Base-by-base conservation (phyloP, 2,113 vertebrate species). In the Charina bottae region DNA sequence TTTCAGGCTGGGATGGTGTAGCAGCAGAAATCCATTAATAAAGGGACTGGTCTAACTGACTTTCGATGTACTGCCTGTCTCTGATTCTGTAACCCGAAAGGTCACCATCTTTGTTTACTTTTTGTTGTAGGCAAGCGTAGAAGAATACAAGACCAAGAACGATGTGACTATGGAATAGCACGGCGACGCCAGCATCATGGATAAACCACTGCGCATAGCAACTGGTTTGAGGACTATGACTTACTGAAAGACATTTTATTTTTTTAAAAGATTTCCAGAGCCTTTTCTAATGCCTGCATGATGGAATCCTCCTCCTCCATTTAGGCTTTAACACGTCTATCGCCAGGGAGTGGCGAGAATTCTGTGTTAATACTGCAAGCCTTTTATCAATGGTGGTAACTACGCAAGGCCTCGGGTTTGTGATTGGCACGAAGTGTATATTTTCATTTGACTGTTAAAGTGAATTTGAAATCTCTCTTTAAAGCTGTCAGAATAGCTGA, bases 91-190 rank as follows among this genome's bases (percentile, higher is more conserved):
- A 7, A 6, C 24, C 12, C 1, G 2, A 28, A 37, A 55, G 19
- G 2, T 94, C 49, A 92, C 58, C 0, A 42, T 59, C 84, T 37
- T 83, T 42, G 33, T 93, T 88, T 68, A 60, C 37, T 96, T 55
- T 95, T 26, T 42, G 89, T 96, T 64, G n/a, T 96, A 99, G 98
- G 94, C 94, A 1, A 97, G 96, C 90, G 87, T 99, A 87, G 97
- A 97, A 88, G 97, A 97, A 33, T 98, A 97, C 96, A 98, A 97
- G 94, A 97, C 97, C 7, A 95, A 90, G 68, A 96, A 95, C 89
- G 98, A 98, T 42, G 96, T 97, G 2, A 95, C 96, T 64, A 98
- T 98, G 98, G 98, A 98, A 6, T 98, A 97, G 68, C 0, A 1
- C 3, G 58, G 88, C 49, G 46, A 83, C 11, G 28, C 0, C 55